phyloP scores from a whole-genome alignment of 2,797 vertebrate species.

The Pelochelys cantorii region DNA sequence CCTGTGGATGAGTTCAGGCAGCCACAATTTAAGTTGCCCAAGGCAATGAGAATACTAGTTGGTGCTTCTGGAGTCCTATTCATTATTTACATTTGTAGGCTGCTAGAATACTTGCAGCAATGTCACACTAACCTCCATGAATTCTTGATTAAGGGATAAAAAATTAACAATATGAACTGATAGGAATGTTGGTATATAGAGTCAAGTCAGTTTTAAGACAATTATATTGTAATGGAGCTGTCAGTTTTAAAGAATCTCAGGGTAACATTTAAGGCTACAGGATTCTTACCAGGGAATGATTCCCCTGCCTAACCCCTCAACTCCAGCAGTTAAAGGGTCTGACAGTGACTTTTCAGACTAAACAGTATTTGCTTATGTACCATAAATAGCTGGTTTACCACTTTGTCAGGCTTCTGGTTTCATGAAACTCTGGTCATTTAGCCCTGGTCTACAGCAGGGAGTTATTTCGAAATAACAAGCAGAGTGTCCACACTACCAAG shows the following conservation, averaged over 20 bases:
- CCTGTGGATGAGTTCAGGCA: conserved; percentile 35
- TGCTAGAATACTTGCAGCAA: conserved; percentile 29
- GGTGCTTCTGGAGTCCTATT: neutral
- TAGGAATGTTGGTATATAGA: conserved; percentile 13
- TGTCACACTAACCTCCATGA: conserved; percentile 61
- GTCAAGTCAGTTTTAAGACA: conserved; percentile 22
- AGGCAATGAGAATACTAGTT: conserved; percentile 4
- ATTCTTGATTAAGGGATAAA: conserved; percentile 63
- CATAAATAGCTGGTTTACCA: neutral
- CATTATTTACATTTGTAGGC: conserved; percentile 55
- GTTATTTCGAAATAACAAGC: too few species aligned
- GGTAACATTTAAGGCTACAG: neutral
- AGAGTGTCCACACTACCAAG: too few species aligned
- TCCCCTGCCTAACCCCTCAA: neutral
- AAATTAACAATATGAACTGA: conserved; percentile 70
- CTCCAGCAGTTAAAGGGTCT: neutral
- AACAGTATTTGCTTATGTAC: neutral
- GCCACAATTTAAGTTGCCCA: conserved; percentile 8
- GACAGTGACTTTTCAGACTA: neutral
- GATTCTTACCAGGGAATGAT: neutral
- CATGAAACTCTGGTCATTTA: neutral
- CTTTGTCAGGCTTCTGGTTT: neutral
- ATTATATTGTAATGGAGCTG: neutral
- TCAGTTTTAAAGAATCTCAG: neutral
- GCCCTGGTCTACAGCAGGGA: too few species aligned